Evolutionary conservation across 1,140 invertebrate species (phyloP), one percentile per base, ranked within the genome.

Genomic region (Ips typographus): DNA sequence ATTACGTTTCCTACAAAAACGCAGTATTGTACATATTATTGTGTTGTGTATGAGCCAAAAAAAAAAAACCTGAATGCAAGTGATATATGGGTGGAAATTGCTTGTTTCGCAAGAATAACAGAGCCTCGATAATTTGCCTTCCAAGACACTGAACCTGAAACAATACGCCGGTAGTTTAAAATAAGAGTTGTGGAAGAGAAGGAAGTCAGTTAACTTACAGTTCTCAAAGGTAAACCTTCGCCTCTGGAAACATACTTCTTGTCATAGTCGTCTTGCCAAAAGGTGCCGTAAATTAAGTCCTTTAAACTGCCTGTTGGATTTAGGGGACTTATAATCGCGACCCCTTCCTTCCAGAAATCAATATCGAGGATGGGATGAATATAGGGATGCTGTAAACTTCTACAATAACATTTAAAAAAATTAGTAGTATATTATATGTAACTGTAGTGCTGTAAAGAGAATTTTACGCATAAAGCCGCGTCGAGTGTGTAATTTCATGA

Each of bases 381-480:
- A 78, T 96, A 95, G 0, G 94, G 94, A 82, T 96, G 94, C 79
- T 95, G 93, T 3, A 96, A 84, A 2, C 91, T 89, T 57, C 92
- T 68, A 7, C 4, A 68, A 22, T 52, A 41, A 37, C 2, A 52
- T 52, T 36, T 55, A 22, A 47, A 37, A 55, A 22, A 22, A 22
- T 22, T 22, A 22, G 22, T 22, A 22, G 22, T 22, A 22, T 22
- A 22, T 22, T 37, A n/a, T 55, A 4, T 4, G 52, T n/a, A 22
- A 6, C 4, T 6, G 52, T n/a, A 7, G 6, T 37, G 6, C 52
- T 55, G 52, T 47, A 47, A 22, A 22, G 22, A 22, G 22, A 0
- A 22, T 22, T 22, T 22, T 22, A 22, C 22, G 22, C 22, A 22
- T 22, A 0, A 22, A 22, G 22, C 22, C 22, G 22, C 22, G 22